Base-by-base conservation (phyloP, 2,888 invertebrate genomes). In the Epistrophe eligans region DNA sequence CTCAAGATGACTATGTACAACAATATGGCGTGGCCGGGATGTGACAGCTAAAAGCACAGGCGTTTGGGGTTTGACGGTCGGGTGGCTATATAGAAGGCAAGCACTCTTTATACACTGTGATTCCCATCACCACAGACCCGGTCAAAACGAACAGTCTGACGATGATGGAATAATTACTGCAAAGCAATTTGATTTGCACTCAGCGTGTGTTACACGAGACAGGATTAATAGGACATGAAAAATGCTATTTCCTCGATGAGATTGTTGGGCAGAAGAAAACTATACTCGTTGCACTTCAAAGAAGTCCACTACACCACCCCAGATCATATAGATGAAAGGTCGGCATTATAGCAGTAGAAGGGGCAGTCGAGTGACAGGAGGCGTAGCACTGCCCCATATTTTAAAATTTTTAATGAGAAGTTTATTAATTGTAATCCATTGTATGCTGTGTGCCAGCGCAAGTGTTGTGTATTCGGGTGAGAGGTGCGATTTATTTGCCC, bases 141-240 rank as follows among this genome's bases (percentile, higher is more conserved):
- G 57, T 67, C 40, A 55, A 79, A 71, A 79, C 76, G 79, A 55
- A 28, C 76, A 24, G 24, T 73, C 73, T 83, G 83, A 87, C 79
- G 87, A 87, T 87, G 87, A 87, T 87, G 87, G 83, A 87, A 87
- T 87, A 87, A 87, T 87, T 87, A 87, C 87, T 82, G 87, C 79
- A 72, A 87, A 76, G 83, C 87, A 83, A 87, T 83, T 87, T 87
- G 87, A 87, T 87, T 87, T 87, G 79, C 79, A 87, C 83, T 87
- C 87, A 83, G 82, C 82, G 79, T 87, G 72, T 83, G 74, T 79
- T 82, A 82, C 85, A 79, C 83, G 62, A 72, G 87, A 79, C 82
- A 87, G 83, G 87, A 87, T 87, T 87, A 87, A 87, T 79, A 87
- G 87, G 87, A 87, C 83, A 83, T 79, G 87, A 87, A 82, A 83